phyloP scores from a whole-genome alignment of 2,113 vertebrate species.

The Gymnogyps californianus region DNA sequence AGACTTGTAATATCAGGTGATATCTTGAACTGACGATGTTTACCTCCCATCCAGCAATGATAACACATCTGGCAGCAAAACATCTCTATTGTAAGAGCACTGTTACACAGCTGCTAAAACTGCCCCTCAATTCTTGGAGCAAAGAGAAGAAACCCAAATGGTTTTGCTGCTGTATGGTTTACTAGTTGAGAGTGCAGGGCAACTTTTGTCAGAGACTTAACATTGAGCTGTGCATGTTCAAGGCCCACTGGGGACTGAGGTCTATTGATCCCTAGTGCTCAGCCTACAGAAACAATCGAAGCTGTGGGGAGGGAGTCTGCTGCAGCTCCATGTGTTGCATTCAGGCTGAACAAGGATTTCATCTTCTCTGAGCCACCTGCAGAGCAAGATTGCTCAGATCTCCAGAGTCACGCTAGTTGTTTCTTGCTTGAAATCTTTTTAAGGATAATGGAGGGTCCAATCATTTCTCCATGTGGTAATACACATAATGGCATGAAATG shows the following conservation, averaged over 20 bases:
- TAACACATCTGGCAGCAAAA: not conserved
- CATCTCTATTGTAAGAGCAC: not conserved
- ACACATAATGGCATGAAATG: not conserved
- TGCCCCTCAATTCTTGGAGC: not conserved
- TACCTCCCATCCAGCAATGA: not conserved
- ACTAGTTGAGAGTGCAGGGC: not conserved
- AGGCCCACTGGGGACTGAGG: not conserved
- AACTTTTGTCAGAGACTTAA: not conserved
- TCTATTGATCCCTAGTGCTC: conserved; percentile 5
- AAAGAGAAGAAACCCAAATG: not conserved
- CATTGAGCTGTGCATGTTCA: not conserved
- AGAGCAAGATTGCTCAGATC: conserved; percentile 22
- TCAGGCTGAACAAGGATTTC: conserved; percentile 9
- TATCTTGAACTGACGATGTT: not conserved
- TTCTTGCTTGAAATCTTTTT: conserved; percentile 7
- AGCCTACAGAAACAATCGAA: not conserved
- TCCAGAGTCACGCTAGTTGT: not conserved
- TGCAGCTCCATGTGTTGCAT: not conserved
- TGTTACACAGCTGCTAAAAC: not conserved
- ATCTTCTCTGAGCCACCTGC: not conserved
- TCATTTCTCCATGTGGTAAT: not conserved
- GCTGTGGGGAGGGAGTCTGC: not conserved
- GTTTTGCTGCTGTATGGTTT: not conserved
- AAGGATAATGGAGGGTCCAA: not conserved
- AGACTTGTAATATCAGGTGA: not conserved